A percentile compares a stretch with the other conserved stretches of the same genome.
These are phyloP conservation scores for Anthonomus grandis DNA, from an alignment of 1,140 invertebrate species.

Conservation along the genomic window DNA sequence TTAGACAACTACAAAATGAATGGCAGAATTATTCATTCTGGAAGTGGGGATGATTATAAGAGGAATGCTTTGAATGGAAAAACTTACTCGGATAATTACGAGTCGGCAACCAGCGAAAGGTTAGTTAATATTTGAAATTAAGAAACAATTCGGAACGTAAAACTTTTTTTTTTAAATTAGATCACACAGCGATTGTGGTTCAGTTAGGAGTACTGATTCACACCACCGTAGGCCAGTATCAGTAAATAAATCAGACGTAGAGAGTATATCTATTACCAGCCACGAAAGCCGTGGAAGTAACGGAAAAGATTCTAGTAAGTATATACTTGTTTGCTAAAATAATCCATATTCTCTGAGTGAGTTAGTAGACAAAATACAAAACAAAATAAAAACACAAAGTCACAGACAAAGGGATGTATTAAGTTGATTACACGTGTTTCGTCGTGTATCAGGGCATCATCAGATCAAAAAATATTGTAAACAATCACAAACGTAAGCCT, in stretches of 20 bases:
- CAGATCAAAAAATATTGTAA: too few species aligned
- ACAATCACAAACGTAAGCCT: too few species aligned
- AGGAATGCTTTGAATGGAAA: constrained; percentile 38
- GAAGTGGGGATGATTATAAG: constrained; percentile 31
- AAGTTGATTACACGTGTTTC: too few species aligned
- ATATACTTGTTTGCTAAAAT: too few species aligned
- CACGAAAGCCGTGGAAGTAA: constrained; percentile 71
- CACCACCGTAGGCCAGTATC: constrained; percentile 41
- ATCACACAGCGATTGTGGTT: constrained; percentile 59
- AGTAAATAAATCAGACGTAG: constrained; percentile 66
- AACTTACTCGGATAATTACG: constrained; percentile 36
- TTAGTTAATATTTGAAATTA: too few species aligned
- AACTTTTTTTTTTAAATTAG: constrained; percentile 19
- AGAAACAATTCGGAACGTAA: too few species aligned
- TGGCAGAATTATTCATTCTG: constrained; percentile 38
- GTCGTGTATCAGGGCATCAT: too few species aligned
- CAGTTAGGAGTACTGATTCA: constrained; percentile 51
- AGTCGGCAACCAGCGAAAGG: constrained; percentile 37
- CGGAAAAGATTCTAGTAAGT: constrained; percentile 40
- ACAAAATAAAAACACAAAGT: too few species aligned
- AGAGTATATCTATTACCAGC: constrained; percentile 76
- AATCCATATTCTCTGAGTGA: too few species aligned
- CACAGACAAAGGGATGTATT: too few species aligned
- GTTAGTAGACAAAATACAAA: too few species aligned
- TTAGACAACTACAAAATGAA: constrained; percentile 42